Evolutionary conservation across 1,140 invertebrate species (phyloP).

Genomic region (Ostrea denselamellosa): DNA sequence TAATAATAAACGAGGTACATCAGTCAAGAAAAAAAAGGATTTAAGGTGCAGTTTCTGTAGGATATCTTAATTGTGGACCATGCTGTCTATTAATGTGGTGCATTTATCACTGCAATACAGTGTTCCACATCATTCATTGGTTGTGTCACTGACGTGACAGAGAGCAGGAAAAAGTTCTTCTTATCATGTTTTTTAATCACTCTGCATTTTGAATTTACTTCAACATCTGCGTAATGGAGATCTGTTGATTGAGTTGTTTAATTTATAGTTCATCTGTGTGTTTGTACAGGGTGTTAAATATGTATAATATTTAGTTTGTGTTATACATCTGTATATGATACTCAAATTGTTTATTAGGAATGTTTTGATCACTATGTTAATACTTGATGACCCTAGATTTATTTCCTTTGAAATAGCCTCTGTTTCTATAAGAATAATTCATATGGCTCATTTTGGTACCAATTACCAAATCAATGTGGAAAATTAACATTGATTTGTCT

Average conservation of each 20-base stretch:
- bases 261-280: too few relatives aligned
- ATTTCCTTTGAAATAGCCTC: neutral
- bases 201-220: neutral
- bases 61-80: neutral
- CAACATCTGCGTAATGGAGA: neutral
- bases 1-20: too few relatives aligned
- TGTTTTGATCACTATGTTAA: neutral
- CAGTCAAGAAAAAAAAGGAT: neutral
- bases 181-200: neutral
- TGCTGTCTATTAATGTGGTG: neutral
- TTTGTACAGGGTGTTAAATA: too few relatives aligned
- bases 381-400: neutral
- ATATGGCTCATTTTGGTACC: neutral
- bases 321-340: neutral
- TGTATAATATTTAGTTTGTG: neutral
- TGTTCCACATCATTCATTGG: neutral
- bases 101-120: neutral
- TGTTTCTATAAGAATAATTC: neutral
- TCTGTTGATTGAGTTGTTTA: neutral
- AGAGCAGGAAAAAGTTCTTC: neutral
- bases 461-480: neutral
- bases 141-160: neutral
- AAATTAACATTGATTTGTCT: slow-evolving; percentile 15
- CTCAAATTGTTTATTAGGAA: neutral
- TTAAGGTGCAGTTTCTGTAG: neutral